These are phyloP conservation scores for Ramazzottius varieornatus DNA, from an alignment of 2,888 invertebrate genomes.

Conservation along the genomic window DNA sequence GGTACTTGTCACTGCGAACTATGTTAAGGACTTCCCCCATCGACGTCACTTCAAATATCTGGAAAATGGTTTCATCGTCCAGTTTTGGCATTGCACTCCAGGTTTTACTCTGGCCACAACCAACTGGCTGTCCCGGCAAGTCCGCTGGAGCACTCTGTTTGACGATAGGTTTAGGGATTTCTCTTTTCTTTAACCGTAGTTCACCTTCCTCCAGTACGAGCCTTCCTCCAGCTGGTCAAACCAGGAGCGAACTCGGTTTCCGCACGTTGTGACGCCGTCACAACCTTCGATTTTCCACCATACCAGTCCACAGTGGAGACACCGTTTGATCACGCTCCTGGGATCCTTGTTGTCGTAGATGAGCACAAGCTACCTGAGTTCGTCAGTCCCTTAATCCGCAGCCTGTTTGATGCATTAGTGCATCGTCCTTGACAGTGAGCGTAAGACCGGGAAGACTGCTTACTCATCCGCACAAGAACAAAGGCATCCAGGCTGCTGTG, in stretches of 20 bases:
- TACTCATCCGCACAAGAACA: too few species aligned
- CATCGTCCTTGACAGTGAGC: too few species aligned
- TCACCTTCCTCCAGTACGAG: background rate
- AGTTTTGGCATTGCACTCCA: background rate
- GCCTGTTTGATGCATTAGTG: too few species aligned
- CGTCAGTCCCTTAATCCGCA: too few species aligned
- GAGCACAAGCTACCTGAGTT: too few species aligned
- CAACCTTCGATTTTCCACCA: background rate
- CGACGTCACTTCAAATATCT: background rate
- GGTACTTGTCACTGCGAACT: too few species aligned
- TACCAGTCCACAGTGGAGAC: background rate
- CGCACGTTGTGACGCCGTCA: background rate
- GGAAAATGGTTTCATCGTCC: background rate
- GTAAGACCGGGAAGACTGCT: too few species aligned
- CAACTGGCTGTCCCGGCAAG: background rate
- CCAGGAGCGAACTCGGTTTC: background rate
- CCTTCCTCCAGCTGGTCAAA: background rate
- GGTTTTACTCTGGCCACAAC: background rate
- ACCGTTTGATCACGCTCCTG: background rate
- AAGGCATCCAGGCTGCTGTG: too few species aligned
- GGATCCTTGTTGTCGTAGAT: background rate
- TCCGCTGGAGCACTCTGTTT: background rate
- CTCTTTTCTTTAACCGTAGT: background rate
- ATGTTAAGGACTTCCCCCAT: too few species aligned
- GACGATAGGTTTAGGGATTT: too few species aligned